A percentile compares a stretch with the other conserved stretches of the same genome.
phyloP scores from a whole-genome alignment of 2,888 invertebrate genomes.

The Aspidapion aeneum region DNA sequence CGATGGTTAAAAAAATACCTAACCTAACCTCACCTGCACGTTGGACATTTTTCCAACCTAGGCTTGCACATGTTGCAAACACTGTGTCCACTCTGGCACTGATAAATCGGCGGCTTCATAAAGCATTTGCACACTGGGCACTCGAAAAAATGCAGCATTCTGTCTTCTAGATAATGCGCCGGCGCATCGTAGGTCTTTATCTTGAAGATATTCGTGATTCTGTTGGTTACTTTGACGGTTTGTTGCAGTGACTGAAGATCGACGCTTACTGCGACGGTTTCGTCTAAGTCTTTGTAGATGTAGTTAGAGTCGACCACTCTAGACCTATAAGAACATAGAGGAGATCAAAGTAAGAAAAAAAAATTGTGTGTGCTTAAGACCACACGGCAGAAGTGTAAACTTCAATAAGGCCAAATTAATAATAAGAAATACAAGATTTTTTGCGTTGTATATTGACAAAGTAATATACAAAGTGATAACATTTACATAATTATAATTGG shows the following conservation, averaged over 20 bases:
- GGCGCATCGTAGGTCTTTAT: conserved; percentile 28
- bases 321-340: conserved; percentile 27
- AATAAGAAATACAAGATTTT: no score
- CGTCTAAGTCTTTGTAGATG: conserved; percentile 29
- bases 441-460: no score
- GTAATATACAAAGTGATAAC: no score
- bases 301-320: conserved; percentile 30
- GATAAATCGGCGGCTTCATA: conserved; percentile 43
- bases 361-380: no score
- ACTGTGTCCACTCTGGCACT: conserved; percentile 41
- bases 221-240: conserved; percentile 31
- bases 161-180: conserved; percentile 33
- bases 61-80: conserved; percentile 39
- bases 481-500: no score
- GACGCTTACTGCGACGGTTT: conserved; percentile 30
- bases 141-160: conserved; percentile 38
- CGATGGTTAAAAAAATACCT: neutral
- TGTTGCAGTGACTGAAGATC: conserved; percentile 36
- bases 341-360: no score
- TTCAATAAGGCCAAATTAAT: no score
- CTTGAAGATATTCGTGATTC: conserved; percentile 32
- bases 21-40: conserved; percentile 25
- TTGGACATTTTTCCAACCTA: conserved; percentile 39
- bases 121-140: conserved; percentile 41
- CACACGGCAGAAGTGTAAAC: no score